Evolutionary conservation across 2,888 invertebrate species (phyloP), one percentile per base, ranked within the genome.

Genomic region (Dynastes tityus): DNA sequence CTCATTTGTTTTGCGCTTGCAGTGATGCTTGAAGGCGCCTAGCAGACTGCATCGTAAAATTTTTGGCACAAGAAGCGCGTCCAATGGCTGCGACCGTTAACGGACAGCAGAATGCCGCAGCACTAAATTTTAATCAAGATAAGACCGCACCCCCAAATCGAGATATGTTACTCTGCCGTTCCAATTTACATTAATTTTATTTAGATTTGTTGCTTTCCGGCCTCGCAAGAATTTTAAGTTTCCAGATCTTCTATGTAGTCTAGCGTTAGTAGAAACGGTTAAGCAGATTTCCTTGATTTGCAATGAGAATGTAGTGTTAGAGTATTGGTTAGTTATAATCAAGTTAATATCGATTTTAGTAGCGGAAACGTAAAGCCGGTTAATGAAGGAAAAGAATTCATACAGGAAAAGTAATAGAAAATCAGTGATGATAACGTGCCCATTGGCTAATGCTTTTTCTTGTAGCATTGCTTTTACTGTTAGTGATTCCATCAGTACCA

Each of bases 1-100:
- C 73, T 73, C 73, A 73, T 73, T 73, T 58, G 73, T 73, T 73
- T 73, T 73, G 73, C 76, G 65, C 65, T 76, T 67, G 76, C 76
- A 67, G 76, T 73, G 73, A 73, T 76, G 65, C 76, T 65, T 67
- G 45, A 71, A 63, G 77, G 77, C 77, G 77, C 77, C 77, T 77
- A 71, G 51, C 71, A 49, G 77, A 71, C 77, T 70, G 64, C 68
- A 64, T 77, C 77, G 77, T 77, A 77, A 77, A 77, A 77, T 71
- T 77, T 77, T 73, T 77, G 77, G 77, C 77, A 77, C 73, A 73
- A 73, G 73, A 73, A 73, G 11, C 73, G 58, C 58, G 55, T 22
- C 73, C 45, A 73, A 61, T 73, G 40, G 58, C 45, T 58, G 73
- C 55, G 77, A 71, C 71, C 51, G 63, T 71, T 61, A 63, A 53